phyloP scores from a whole-genome alignment of 2,888 invertebrate genomes.

The Drosophila flavopinicola region DNA sequence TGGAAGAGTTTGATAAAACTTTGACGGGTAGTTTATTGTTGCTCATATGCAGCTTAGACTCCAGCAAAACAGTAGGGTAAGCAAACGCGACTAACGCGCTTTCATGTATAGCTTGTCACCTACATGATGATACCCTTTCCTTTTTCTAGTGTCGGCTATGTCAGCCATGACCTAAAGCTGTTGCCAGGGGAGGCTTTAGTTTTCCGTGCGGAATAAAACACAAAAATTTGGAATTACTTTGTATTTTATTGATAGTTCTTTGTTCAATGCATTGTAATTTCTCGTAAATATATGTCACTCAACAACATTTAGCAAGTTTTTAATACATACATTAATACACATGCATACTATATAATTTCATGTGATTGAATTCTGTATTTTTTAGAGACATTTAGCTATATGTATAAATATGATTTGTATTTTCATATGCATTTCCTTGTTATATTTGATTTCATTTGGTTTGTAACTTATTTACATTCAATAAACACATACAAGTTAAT shows the following conservation, averaged over 20 bases:
- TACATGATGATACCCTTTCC: neutral
- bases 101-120: too few relatives aligned
- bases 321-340: slow-evolving; percentile 13
- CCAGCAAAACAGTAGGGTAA: slow-evolving; percentile 46
- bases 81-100: neutral
- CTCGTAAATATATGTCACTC: slow-evolving; percentile 46
- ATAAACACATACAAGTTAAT: slow-evolving; percentile 54
- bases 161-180: slow-evolving; percentile 10
- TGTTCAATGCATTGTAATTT: slow-evolving; percentile 45
- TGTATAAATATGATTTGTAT: slow-evolving; percentile 28
- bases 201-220: slow-evolving; percentile 24
- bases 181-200: slow-evolving; percentile 47
- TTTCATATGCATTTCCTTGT: slow-evolving; percentile 22
- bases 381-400: slow-evolving; percentile 30
- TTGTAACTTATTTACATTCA: slow-evolving; percentile 45
- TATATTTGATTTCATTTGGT: neutral
- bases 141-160: slow-evolving; percentile 7
- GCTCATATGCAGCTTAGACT: slow-evolving; percentile 52
- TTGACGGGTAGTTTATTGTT: slow-evolving; percentile 36
- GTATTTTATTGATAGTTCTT: slow-evolving; percentile 41
- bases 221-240: slow-evolving; percentile 12
- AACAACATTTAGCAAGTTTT: slow-evolving; percentile 62
- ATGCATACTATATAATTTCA: neutral
- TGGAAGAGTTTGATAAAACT: slow-evolving; percentile 52
- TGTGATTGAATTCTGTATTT: slow-evolving; percentile 1